Evolutionary conservation across 2,113 vertebrate genomes (phyloP).

Genomic region (Erythrolamprus reginae): DNA sequence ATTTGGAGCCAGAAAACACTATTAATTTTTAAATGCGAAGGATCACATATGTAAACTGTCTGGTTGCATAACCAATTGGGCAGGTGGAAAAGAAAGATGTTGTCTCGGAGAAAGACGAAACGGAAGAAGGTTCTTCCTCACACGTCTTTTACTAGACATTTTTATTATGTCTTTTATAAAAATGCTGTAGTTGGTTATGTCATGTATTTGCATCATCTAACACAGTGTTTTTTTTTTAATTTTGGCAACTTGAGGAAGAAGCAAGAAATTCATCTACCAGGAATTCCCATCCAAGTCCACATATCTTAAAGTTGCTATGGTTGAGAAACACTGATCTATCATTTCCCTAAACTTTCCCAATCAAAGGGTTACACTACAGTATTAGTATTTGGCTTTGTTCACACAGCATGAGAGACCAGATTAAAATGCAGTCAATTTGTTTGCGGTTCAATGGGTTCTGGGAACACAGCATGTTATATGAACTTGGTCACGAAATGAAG

Average conservation of each 20-base stretch:
- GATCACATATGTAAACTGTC: constrained; percentile 96
- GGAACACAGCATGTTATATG: background rate
- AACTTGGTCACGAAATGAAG: background rate
- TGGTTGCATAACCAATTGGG: constrained; percentile 82
- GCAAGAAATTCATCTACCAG: background rate
- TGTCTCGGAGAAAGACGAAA: background rate
- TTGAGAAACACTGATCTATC: background rate
- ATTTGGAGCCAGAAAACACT: constrained; percentile 93
- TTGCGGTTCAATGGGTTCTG: background rate
- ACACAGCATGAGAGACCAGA: background rate
- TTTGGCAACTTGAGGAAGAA: background rate
- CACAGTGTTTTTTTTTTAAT: background rate
- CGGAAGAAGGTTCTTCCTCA: background rate
- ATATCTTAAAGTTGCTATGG: background rate
- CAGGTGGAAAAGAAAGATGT: constrained; percentile 73
- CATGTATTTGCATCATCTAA: background rate
- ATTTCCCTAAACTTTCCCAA: background rate
- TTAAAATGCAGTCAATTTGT: background rate
- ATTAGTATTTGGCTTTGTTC: background rate
- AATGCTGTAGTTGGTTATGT: constrained; percentile 38
- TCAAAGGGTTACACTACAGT: background rate
- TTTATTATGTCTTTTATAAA: constrained; percentile 29
- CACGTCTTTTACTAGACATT: background rate
- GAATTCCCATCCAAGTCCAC: background rate
- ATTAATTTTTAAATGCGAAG: constrained; percentile 95